Evolutionary conservation across 2,888 invertebrate species (phyloP).

Genomic region (Biston stratarius): DNA sequence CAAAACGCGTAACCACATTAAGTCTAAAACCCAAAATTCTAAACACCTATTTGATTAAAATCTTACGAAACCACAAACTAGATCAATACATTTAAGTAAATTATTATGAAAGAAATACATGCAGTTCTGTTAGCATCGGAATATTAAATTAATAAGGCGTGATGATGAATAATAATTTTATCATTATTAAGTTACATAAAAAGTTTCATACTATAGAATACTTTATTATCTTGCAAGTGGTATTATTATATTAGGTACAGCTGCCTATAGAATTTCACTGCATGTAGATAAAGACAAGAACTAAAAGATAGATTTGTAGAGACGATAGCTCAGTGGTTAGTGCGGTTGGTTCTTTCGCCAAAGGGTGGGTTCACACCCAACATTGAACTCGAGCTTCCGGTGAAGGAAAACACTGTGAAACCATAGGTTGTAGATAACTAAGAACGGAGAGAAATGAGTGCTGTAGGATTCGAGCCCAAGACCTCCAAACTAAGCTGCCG

Average conservation of each 20-base stretch:
- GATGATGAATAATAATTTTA: conserved; percentile 26
- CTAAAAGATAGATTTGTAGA: too few relatives aligned
- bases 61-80: conserved; percentile 35
- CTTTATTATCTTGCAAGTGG: neutral
- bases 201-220: neutral
- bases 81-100: conserved; percentile 41
- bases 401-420: too few relatives aligned
- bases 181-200: conserved; percentile 21
- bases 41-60: conserved; percentile 32
- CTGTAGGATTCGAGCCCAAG: too few relatives aligned
- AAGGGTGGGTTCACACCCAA: too few relatives aligned
- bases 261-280: too few relatives aligned
- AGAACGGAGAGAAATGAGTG: too few relatives aligned
- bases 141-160: conserved; percentile 31
- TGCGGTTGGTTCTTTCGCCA: too few relatives aligned
- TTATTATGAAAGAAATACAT: conserved; percentile 28
- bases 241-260: neutral
- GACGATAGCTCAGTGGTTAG: too few relatives aligned
- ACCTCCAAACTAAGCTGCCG: too few relatives aligned
- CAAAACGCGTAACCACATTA: conserved; percentile 28
- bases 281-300: too few relatives aligned
- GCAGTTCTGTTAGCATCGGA: conserved; percentile 24
- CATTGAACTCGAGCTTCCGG: too few relatives aligned
- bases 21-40: conserved; percentile 40
- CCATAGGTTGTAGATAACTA: too few relatives aligned